Evolutionary conservation across 2,888 invertebrate genomes (phyloP), one percentile per base, ranked within the genome.

Genomic region (Hipparchia semele): DNA sequence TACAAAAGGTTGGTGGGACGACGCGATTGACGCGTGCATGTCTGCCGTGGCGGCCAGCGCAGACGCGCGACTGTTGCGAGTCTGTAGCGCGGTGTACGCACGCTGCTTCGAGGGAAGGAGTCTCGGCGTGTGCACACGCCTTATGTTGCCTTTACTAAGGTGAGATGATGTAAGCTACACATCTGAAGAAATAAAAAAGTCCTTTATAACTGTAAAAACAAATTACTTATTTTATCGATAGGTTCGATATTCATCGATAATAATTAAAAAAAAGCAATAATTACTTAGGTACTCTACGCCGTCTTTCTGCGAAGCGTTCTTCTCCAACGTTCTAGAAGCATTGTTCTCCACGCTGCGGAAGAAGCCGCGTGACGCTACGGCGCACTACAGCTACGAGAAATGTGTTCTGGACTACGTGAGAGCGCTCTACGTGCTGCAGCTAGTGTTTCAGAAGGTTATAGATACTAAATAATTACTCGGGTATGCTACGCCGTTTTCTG

Each of bases 1-100:
- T 0, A 75, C 80, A 0, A 74, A 78, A 3, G 89, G 89, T 0
- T 91, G 91, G 91, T 90, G 89, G 90, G 89, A 89, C 46, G 82
- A 82, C 0, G 90, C 89, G 0, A 75, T 91, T 6, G 84, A 84
- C 6, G 80, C 82, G 0, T 86, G 88, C 45, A 83, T 87, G 83
- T 79, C 80, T 0, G 73, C 80, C 0, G n/a, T 89, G 2, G 87
- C 88, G 0, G 60, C 70, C 1, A 72, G 71, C 2, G 76, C 74
- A 0, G 80, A 83, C 33, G 51, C 75, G 13, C 56, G 56, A 56
- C 56, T 56, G 56, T 56, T 7, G 23, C 68, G 13, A 0, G 23
- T 83, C 2, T 80, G 81, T 10, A 67, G 77, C 7, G 72, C 72
- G 0, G 76, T 86, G 2, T 86, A 83, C 71, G 59, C 54, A 0